Evolutionary conservation across 1,140 invertebrate genomes (phyloP).

Genomic region (Lamellibrachia luymesi): DNA sequence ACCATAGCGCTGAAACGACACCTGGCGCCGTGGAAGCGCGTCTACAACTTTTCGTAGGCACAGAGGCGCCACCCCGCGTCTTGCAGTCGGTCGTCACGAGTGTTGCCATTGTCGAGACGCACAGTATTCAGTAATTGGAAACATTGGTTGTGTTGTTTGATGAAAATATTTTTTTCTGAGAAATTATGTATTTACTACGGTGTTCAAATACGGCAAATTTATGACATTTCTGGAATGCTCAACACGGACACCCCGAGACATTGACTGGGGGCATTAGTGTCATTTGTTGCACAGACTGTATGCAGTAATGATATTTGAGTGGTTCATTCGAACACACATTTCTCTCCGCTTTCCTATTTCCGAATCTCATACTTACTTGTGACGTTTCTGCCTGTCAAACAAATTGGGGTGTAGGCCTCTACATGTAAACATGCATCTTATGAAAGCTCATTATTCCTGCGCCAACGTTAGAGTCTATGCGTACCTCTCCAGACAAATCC

Average conservation of each 20-base stretch:
- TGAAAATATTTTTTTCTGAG: not conserved
- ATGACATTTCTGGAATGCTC: not conserved
- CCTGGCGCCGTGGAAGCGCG: constrained; percentile 18
- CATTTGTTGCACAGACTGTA: too few species aligned
- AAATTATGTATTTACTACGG: not conserved
- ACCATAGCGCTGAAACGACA: constrained; percentile 21
- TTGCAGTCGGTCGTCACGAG: not conserved
- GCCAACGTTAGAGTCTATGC: too few species aligned
- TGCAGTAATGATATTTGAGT: too few species aligned
- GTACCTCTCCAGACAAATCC: too few species aligned
- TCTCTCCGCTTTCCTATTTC: too few species aligned
- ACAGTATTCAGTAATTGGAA: not conserved
- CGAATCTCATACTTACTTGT: too few species aligned
- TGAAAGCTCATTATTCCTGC: too few species aligned
- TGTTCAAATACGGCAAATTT: not conserved
- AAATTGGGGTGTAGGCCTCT: too few species aligned
- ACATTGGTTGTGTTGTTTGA: not conserved
- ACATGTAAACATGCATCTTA: too few species aligned
- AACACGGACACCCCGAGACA: not conserved
- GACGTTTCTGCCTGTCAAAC: too few species aligned
- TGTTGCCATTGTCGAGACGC: not conserved
- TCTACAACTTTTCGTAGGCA: constrained; percentile 14
- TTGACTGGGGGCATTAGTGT: not conserved
- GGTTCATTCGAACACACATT: too few species aligned
- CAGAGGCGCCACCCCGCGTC: not conserved